Evolutionary conservation across 1,140 invertebrate species (phyloP).

Genomic region (Neodiprion pinetum): DNA sequence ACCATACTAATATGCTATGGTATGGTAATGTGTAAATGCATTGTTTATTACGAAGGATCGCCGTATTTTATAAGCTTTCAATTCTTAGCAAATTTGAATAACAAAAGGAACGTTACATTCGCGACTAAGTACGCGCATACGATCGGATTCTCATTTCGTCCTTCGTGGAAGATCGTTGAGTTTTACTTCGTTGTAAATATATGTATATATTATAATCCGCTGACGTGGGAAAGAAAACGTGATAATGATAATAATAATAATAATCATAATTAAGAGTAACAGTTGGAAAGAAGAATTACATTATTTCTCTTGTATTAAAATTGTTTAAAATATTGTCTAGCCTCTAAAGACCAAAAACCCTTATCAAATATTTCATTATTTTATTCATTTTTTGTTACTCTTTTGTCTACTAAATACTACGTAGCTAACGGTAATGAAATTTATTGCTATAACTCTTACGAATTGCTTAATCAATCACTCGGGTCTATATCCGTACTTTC

Average conservation of each 20-base stretch:
- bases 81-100: no score
- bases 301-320: slow-evolving; percentile 18
- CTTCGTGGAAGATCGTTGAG: no score
- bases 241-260: not conserved
- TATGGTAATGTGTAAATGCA: not conserved
- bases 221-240: slow-evolving; percentile 35
- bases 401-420: slow-evolving; percentile 10
- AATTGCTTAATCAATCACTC: not conserved
- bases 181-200: no score
- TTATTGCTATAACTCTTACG: not conserved
- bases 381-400: no score
- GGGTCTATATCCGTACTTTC: no score
- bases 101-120: no score
- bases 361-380: slow-evolving; percentile 30
- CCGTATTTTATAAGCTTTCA: no score
- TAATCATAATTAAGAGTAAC: no score
- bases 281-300: slow-evolving; percentile 9
- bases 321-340: slow-evolving; percentile 33
- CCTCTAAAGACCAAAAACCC: slow-evolving; percentile 38
- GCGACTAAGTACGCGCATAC: no score
- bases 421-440: not conserved
- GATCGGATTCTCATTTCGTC: no score
- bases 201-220: no score
- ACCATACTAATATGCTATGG: not conserved
- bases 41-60: not conserved